These are phyloP conservation scores for Nemoura dubitans DNA, from an alignment of 2,888 invertebrate species.

Conservation along the genomic window DNA sequence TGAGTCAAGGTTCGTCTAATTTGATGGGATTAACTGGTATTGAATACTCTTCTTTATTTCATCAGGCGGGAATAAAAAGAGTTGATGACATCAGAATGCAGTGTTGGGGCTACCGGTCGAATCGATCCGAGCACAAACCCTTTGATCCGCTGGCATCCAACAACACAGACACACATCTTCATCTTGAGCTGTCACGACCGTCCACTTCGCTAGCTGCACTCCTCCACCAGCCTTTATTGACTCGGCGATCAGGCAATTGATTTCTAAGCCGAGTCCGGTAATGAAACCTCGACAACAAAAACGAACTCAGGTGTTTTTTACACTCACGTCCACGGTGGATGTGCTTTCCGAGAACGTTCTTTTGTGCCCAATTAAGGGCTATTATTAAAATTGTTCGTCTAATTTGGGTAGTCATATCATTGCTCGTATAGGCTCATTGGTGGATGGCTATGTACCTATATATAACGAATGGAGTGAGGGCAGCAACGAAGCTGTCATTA, in stretches of 20 bases:
- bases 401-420: constrained; percentile 12
- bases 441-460: background rate
- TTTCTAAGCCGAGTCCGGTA: background rate
- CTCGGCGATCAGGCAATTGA: background rate
- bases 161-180: background rate
- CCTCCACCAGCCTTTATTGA: background rate
- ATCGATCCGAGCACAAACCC: background rate
- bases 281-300: background rate
- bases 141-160: background rate
- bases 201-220: background rate
- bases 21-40: constrained; percentile 37
- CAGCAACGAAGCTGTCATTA: background rate
- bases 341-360: background rate
- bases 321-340: background rate
- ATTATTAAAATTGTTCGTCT: constrained; percentile 2
- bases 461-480: background rate
- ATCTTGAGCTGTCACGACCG: background rate
- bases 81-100: constrained; percentile 17
- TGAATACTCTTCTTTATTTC: constrained; percentile 21
- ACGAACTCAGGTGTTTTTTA: background rate
- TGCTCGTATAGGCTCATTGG: background rate
- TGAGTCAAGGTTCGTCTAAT: constrained; percentile 36
- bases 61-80: constrained; percentile 17
- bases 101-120: constrained; percentile 1
- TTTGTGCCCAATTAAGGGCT: background rate